Conservation (phyloP, 2,888 invertebrate species). For the Ochropacha duplaris region DNA sequence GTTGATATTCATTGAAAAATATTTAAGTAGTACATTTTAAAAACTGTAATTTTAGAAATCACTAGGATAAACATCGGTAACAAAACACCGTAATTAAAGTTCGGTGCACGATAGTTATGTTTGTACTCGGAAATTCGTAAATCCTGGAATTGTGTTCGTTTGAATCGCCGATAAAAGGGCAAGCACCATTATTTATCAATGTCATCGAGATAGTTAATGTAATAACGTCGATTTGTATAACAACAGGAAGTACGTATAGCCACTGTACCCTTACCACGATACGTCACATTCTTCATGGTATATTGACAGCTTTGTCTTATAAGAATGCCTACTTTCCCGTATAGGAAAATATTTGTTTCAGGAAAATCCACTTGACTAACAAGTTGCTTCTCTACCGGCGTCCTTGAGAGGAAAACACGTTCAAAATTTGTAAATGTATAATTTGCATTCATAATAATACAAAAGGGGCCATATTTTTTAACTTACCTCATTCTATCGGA, state of each 20-base stretch:
- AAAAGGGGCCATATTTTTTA: no score
- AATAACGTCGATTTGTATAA: conserved; percentile 47
- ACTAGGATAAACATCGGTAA: background rate
- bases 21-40: no score
- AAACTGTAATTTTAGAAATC: background rate
- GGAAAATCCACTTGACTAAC: no score
- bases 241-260: conserved; percentile 27
- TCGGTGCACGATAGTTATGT: background rate
- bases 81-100: background rate
- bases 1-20: no score
- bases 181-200: conserved; percentile 43
- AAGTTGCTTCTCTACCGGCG: no score
- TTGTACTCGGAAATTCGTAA: background rate
- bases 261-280: conserved; percentile 27
- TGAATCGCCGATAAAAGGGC: conserved; percentile 26
- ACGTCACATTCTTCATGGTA: conserved; percentile 18
- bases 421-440: no score
- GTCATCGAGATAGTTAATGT: conserved; percentile 39
- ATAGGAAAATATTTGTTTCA: no score
- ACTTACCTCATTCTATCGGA: no score
- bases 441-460: no score
- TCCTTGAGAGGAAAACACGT: no score
- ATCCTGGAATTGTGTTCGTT: conserved; percentile 12
- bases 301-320: background rate
- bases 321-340: no score